A percentile compares a stretch with the other conserved stretches of the same genome.
phyloP scores from a whole-genome alignment of 2,888 invertebrate species.

The Drosophila meridiana region DNA sequence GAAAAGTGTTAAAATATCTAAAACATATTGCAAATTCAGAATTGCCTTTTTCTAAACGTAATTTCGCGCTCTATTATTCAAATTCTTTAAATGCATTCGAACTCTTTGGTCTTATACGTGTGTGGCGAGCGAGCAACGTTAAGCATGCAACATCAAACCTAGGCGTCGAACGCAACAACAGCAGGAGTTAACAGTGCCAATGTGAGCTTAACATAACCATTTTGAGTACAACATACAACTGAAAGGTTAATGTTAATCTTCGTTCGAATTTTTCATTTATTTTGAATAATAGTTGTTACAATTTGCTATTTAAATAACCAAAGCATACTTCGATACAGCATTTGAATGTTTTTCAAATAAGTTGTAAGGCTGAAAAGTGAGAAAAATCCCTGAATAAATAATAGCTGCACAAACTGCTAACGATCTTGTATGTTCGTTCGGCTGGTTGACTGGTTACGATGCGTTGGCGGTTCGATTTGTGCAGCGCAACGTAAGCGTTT shows the following conservation, averaged over 20 bases:
- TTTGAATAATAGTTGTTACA: neutral
- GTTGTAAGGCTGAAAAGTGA: too few species aligned
- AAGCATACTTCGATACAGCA: neutral
- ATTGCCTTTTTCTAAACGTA: neutral
- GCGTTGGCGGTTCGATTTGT: slow-evolving; percentile 61
- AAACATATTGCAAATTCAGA: neutral
- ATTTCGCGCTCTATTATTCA: slow-evolving; percentile 33
- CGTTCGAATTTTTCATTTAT: slow-evolving; percentile 9
- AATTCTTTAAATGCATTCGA: slow-evolving; percentile 28
- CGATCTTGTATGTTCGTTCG: slow-evolving; percentile 33
- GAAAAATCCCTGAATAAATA: neutral
- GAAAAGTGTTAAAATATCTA: neutral
- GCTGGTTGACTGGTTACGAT: slow-evolving; percentile 42
- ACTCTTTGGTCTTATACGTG: slow-evolving; percentile 14
- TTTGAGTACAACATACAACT: slow-evolving; percentile 41
- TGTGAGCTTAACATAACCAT: slow-evolving; percentile 49
- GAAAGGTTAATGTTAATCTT: slow-evolving; percentile 13
- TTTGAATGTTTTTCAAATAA: neutral
- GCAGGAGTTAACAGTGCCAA: slow-evolving; percentile 35
- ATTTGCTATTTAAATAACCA: neutral
- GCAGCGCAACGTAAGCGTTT: slow-evolving; percentile 57
- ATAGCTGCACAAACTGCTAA: slow-evolving; percentile 27
- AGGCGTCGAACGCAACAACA: slow-evolving; percentile 37
- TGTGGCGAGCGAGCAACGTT: slow-evolving; percentile 5
- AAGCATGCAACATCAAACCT: slow-evolving; percentile 47